A percentile compares a stretch with the other conserved stretches of the same genome.
These are phyloP conservation scores for Leptobrachium ailaonicum DNA, from an alignment of 2,113 vertebrate genomes.

Conservation along the genomic window DNA sequence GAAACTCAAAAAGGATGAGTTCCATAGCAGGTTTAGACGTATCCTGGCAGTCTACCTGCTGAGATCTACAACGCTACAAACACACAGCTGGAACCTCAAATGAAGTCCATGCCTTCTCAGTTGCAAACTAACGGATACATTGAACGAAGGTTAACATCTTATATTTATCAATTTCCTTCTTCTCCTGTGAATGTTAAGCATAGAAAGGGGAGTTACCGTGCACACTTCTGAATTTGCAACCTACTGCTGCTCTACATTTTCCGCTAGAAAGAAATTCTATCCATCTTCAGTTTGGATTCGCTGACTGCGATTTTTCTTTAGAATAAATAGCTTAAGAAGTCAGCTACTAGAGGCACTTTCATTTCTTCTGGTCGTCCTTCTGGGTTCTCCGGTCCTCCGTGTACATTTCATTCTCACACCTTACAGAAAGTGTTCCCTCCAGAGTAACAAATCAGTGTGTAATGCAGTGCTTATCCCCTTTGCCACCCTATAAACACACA, in stretches of 20 bases:
- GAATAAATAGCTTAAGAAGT: constrained; percentile 21
- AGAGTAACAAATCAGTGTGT: constrained; percentile 2
- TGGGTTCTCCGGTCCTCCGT: background rate
- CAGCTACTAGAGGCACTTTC: constrained; percentile 1
- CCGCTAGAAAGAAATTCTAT: background rate
- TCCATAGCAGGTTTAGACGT: background rate
- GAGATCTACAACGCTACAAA: too few species aligned
- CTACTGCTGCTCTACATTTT: background rate
- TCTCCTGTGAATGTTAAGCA: background rate
- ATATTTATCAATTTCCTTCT: background rate
- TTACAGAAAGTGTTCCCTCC: background rate
- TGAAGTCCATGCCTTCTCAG: too few species aligned
- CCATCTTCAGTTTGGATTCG: background rate
- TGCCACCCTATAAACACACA: background rate
- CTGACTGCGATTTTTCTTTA: constrained; percentile 8
- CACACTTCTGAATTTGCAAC: background rate
- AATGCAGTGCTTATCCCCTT: background rate
- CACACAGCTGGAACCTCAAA: too few species aligned
- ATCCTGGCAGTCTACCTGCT: too few species aligned
- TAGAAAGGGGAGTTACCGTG: background rate
- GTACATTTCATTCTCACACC: background rate
- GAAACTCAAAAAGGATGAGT: background rate
- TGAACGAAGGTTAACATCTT: too few species aligned
- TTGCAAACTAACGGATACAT: too few species aligned
- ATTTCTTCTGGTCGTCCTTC: constrained; percentile 3